Conservation (phyloP, 2,888 invertebrate species). For the Chouioia cunea region DNA sequence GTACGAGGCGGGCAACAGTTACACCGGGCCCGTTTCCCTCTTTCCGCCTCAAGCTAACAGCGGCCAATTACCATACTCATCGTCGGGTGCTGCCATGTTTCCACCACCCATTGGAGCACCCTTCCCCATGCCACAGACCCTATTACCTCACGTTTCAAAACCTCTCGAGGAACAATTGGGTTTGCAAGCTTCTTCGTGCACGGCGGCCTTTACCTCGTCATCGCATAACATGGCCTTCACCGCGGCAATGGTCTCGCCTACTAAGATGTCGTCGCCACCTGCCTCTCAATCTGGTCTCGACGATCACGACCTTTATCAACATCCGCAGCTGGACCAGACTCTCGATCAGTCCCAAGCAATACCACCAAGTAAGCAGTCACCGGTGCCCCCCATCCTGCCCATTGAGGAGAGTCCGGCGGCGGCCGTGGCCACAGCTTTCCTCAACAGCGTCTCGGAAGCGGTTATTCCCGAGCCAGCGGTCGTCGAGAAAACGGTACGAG, state of each 20-base stretch:
- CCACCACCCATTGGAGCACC: constrained; percentile 74
- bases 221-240: constrained; percentile 86
- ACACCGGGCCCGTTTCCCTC: constrained; percentile 74
- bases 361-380: constrained; percentile 45
- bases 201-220: constrained; percentile 85
- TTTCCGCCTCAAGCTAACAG: constrained; percentile 71
- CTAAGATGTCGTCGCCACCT: constrained; percentile 68
- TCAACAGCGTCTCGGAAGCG: constrained; percentile 34
- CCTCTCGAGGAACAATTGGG: constrained; percentile 69
- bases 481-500: constrained; percentile 9
- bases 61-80: constrained; percentile 77
- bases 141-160: constrained; percentile 72
- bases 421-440: constrained; percentile 36
- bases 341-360: constrained; percentile 45
- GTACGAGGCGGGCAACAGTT: constrained; percentile 70
- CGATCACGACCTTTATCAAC: constrained; percentile 41
- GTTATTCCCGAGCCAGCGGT: constrained; percentile 9
- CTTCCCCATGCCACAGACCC: constrained; percentile 68
- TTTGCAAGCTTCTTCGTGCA: constrained; percentile 73
- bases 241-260: constrained; percentile 82
- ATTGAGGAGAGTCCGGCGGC: constrained; percentile 37
- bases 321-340: constrained; percentile 40
- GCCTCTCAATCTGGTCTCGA: constrained; percentile 59
- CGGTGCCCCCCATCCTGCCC: neutral
- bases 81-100: constrained; percentile 76